Evolutionary conservation across 2,113 vertebrate species (phyloP), one percentile per base, ranked within the genome.

Genomic region (Corythornis madagascariensis): DNA sequence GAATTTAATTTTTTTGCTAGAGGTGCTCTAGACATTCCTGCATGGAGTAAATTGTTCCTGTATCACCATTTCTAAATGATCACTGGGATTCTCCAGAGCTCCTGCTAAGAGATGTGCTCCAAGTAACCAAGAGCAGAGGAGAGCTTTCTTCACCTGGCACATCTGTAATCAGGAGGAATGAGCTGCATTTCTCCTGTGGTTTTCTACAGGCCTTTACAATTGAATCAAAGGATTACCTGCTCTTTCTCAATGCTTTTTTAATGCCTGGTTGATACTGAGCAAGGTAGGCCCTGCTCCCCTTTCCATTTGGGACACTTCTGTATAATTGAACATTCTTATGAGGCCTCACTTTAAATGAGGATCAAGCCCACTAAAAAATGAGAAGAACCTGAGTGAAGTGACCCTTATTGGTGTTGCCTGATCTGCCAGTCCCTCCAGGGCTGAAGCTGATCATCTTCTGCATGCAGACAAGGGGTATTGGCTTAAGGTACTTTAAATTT

Each of bases 221-320:
- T 92, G 75, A 96, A 94, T 92, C 81, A 81, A 80, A 53, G 89
- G 24, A 65, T 89, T 81, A 94, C 86, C 83, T 90, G 67, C 81
- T 89, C 75, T 83, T 85, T 65, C 74, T 93, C 93, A 95, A 90
- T 88, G 75, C 4, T 10, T 60, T 95, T 93, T 94, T 96, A 97
- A 94, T 95, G 90, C 74, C 80, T 92, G 86, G 94, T 92, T 96
- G 94, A 94, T 94, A 89, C 83, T 63, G 45, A 89, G 72, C 61
- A 91, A 93, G 90, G 86, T 92, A 82, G 43, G 42, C 71, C 11
- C 48, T 35, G 59, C 64, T 92, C 33, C 15, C 24, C 52, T 67
- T 67, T 88, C 85, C 94, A 88, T 84, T 67, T 71, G 89, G 61
- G 89, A 91, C 29, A 25, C 48, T 82, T 90, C 52, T 76, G 53